phyloP scores from a whole-genome alignment of 2,888 invertebrate species.

The Sarcophaga subvicina region DNA sequence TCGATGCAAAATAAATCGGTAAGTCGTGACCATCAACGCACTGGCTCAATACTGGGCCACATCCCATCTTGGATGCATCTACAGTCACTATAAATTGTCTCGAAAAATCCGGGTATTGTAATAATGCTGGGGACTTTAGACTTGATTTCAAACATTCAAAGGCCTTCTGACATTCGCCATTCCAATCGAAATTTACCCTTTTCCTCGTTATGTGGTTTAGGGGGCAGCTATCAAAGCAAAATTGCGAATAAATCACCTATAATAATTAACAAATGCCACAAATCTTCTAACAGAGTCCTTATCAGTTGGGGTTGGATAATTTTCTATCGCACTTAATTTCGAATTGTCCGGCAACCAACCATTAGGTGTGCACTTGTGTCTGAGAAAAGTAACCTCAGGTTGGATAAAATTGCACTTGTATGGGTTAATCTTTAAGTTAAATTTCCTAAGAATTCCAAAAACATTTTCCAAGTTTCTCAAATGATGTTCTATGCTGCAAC shows the following conservation, averaged over 20 bases:
- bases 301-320: too few relatives aligned
- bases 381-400: too few relatives aligned
- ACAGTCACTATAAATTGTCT: conserved; percentile 32
- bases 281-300: too few relatives aligned
- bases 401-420: too few relatives aligned
- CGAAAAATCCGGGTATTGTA: conserved; percentile 21
- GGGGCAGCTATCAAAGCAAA: conserved; percentile 35
- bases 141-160: conserved; percentile 1
- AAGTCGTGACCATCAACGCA: neutral
- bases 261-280: too few relatives aligned
- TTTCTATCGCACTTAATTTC: too few relatives aligned
- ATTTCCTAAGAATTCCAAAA: too few relatives aligned
- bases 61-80: conserved; percentile 3
- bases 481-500: too few relatives aligned
- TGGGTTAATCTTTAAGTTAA: too few relatives aligned
- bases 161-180: neutral
- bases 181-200: neutral
- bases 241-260: conserved; percentile 9
- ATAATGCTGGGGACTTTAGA: conserved; percentile 17
- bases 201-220: conserved; percentile 15
- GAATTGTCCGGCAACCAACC: too few relatives aligned
- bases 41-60: neutral
- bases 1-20: neutral
- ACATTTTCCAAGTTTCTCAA: too few relatives aligned
- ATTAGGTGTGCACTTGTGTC: too few relatives aligned